Percentiles rank a stretch among this genome's conserved stretches.
Evolutionary conservation across 2,888 invertebrate species (phyloP).

Genomic region (Idaea aversata): DNA sequence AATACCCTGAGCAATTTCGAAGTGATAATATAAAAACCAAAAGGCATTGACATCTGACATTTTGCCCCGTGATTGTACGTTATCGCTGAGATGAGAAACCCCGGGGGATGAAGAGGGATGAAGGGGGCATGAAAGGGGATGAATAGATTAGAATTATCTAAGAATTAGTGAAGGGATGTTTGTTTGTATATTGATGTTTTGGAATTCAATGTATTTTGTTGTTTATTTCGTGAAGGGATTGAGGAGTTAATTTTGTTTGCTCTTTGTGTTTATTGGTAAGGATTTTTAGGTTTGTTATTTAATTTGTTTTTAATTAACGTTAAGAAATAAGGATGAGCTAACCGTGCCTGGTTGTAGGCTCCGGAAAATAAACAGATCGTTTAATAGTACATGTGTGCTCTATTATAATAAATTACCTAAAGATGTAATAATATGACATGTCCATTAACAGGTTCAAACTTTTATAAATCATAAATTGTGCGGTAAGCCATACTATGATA

Average conservation of each 20-base stretch:
- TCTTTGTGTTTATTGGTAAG: not conserved
- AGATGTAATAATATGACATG: too few relatives aligned
- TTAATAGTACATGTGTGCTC: too few relatives aligned
- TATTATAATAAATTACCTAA: too few relatives aligned
- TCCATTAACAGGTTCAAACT: too few relatives aligned
- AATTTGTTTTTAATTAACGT: not conserved
- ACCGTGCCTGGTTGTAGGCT: too few relatives aligned
- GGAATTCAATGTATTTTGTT: not conserved
- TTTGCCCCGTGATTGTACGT: not conserved
- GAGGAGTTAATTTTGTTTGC: not conserved
- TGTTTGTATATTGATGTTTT: not conserved
- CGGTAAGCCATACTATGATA: too few relatives aligned
- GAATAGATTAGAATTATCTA: slow-evolving; percentile 1
- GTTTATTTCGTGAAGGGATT: not conserved
- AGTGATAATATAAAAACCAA: not conserved
- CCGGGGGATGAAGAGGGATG: not conserved
- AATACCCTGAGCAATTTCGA: too few relatives aligned
- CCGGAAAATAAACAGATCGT: too few relatives aligned
- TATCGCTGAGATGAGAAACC: not conserved
- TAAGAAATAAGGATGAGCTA: too few relatives aligned
- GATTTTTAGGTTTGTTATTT: not conserved
- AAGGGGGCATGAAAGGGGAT: not conserved
- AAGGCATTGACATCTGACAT: not conserved
- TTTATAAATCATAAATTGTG: too few relatives aligned
- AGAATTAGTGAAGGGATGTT: not conserved